Evolutionary conservation across 2,797 vertebrate species (phyloP).

Genomic region (Lemur catta): DNA sequence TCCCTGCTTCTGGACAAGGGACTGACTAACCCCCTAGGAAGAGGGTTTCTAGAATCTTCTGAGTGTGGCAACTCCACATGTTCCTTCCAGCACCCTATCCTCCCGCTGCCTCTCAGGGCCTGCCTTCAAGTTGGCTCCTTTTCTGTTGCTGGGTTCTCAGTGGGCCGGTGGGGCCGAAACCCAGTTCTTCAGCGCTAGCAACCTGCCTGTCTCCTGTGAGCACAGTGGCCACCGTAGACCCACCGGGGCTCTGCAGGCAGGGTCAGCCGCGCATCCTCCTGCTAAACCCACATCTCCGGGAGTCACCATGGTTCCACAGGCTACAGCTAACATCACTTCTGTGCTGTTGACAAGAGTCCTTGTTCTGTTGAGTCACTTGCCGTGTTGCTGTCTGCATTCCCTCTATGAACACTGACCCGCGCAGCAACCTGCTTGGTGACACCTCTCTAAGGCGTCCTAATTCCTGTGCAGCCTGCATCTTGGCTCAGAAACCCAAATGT

Average conservation of each 20-base stretch:
- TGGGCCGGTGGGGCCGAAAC: background rate
- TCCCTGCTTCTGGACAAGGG: background rate
- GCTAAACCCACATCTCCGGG: background rate
- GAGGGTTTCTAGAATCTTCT: constrained; percentile 54
- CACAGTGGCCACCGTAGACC: background rate
- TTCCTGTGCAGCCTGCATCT: background rate
- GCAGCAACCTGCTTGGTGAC: background rate
- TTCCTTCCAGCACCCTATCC: background rate
- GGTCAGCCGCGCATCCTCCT: background rate
- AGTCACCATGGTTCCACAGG: background rate
- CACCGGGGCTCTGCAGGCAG: background rate
- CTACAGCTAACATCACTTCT: background rate
- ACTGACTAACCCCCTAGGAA: background rate
- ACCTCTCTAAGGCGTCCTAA: background rate
- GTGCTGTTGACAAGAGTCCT: background rate
- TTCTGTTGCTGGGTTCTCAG: background rate
- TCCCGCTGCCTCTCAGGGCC: background rate
- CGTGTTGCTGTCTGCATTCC: background rate
- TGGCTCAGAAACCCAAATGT: background rate
- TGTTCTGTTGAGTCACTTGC: too few species aligned
- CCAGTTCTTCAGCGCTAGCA: background rate
- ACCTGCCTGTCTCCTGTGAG: background rate
- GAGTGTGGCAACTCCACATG: background rate
- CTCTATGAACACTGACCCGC: background rate
- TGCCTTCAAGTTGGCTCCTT: background rate